A percentile compares a stretch with the other conserved stretches of the same genome.
These are phyloP conservation scores for Tetrax tetrax DNA, from an alignment of 2,113 vertebrate genomes.

Conservation along the genomic window DNA sequence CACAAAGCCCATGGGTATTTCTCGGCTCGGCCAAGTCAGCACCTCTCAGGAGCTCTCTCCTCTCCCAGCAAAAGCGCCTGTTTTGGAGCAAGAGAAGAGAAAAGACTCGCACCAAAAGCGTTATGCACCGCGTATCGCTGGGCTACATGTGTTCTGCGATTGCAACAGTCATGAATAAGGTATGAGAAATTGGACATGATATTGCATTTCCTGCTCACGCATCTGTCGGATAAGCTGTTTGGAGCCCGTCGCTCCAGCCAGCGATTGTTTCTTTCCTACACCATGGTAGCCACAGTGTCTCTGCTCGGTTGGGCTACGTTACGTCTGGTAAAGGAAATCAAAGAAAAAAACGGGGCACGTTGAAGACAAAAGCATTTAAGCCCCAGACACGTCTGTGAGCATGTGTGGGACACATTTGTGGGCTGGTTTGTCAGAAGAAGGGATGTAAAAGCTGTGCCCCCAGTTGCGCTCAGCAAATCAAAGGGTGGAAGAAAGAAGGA, in stretches of 20 bases:
- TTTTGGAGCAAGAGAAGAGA: not conserved
- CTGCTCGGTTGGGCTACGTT: not conserved
- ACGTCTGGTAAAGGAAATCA: not conserved
- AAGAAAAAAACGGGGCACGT: not conserved
- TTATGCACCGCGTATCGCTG: rapidly evolving
- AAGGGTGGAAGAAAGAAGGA: slow-evolving; percentile 16
- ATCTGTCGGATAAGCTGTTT: slow-evolving; percentile 35
- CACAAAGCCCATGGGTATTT: slow-evolving; percentile 10
- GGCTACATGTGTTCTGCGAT: not conserved
- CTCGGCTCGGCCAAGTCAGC: not conserved
- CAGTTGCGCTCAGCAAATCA: not conserved
- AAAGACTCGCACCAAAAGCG: not conserved
- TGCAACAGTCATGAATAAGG: slow-evolving; percentile 29
- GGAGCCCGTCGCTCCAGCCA: not conserved
- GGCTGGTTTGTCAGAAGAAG: not conserved
- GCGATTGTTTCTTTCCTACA: slow-evolving; percentile 46
- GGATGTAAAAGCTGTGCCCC: slow-evolving; percentile 10
- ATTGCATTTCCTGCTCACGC: slow-evolving; percentile 56
- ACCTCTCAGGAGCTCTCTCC: not conserved
- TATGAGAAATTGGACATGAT: slow-evolving; percentile 60
- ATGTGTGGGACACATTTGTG: slow-evolving; percentile 28
- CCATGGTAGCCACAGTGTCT: not conserved
- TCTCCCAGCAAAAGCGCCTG: not conserved
- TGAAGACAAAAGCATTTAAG: not conserved
- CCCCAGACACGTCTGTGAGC: not conserved